Evolutionary conservation across 2,113 vertebrate genomes (phyloP).

Genomic region (Sinocyclocheilus anshuiensis): DNA sequence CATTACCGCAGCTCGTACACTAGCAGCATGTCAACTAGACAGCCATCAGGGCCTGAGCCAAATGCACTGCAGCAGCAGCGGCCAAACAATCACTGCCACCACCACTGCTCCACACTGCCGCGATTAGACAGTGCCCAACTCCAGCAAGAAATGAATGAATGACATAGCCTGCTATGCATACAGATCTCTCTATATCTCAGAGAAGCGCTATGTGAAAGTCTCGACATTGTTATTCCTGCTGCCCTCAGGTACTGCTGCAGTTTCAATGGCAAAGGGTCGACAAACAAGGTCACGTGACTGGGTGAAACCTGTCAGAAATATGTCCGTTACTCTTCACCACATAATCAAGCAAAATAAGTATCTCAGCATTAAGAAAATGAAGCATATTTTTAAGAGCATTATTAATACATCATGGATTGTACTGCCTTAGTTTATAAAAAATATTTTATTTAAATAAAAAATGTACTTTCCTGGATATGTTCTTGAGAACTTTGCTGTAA

Average conservation of each 20-base stretch:
- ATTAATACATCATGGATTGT: background rate
- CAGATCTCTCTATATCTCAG: slow-evolving; percentile 3
- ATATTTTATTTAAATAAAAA: too few species aligned
- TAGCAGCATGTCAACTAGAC: background rate
- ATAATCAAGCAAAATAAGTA: background rate
- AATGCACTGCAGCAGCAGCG: slow-evolving; percentile 7
- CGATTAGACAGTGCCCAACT: background rate
- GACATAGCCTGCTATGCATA: background rate
- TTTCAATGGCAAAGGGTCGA: background rate
- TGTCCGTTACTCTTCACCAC: background rate
- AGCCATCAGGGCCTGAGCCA: slow-evolving; percentile 6
- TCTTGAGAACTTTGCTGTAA: too few species aligned
- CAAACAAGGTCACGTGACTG: background rate
- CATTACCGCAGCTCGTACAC: slow-evolving; percentile 5
- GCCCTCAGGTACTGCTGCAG: background rate
- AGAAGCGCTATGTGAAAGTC: background rate
- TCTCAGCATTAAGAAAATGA: background rate
- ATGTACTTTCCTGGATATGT: too few species aligned
- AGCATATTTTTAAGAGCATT: background rate
- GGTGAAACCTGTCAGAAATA: background rate
- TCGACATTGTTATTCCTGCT: background rate
- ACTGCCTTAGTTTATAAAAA: too few species aligned
- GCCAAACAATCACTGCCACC: background rate
- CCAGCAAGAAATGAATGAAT: background rate
- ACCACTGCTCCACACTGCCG: slow-evolving; percentile 15